Base-by-base conservation (phyloP, 2,113 vertebrate species). In the Coreoperca whiteheadi region DNA sequence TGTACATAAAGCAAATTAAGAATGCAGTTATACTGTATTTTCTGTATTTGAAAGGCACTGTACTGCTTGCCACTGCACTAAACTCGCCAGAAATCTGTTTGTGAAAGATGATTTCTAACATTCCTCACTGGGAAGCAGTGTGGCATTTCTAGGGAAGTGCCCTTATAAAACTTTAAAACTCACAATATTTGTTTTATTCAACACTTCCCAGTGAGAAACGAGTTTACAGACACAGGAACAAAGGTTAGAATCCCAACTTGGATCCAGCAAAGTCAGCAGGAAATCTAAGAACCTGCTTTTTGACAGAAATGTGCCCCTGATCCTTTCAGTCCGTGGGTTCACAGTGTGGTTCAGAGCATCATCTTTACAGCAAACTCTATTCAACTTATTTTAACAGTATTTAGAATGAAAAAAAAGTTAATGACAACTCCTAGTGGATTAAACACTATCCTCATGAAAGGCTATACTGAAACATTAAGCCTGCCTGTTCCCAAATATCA, bases 371-470 rank as follows among this genome's bases (percentile, higher is more conserved):
- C 32, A 37, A 46, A 71, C 18, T 54, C 20, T 46, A 28, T 21
- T 60, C 25, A 10, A 61, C 28, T 18, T n/a, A 56, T 57, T 25
- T 60, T 1, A 21, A 37, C 4, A 54, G 50, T 61, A 4, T 48
- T 54, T 1, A 5, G n/a, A n/a, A 30, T 21, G 23, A 48, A 20
- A 51, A 21, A 56, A 71, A 43, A 48, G 20, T 16, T 53, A 21
- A 46, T 5, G 1, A 34, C 32, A 72, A 25, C 51, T 32, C 46
- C 20, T 8, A 9, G 6, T 28, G 53, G 39, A 64, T 34, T 16
- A 73, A 59, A 74, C 37, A 74, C 37, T 63, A 28, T 65, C 57
- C 78, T 67, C 70, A 79, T 89, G 71, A 75, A 56, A 70, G 16
- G 37, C 32, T 37, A 41, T 56, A 66, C 15, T 72, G 59, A 84